Evolutionary conservation across 2,888 invertebrate genomes (phyloP), one percentile per base, ranked within the genome.

Genomic region (Sicus ferrugineus): DNA sequence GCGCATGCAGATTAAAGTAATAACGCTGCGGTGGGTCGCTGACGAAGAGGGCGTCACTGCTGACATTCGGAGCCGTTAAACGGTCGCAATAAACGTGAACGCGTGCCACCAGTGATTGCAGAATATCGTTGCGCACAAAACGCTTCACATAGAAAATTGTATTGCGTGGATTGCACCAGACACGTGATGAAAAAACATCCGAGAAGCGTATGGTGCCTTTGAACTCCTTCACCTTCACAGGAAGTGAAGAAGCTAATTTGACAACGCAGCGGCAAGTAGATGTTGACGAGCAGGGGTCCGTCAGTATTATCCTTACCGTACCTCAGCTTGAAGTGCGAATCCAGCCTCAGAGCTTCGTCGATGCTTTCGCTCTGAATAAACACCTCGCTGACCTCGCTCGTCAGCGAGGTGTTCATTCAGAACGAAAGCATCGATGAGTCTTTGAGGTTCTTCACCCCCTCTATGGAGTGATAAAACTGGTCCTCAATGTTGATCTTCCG

Each of bases 31-130:
- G 97, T 0, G 95, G 95, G 84, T 96, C 96, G 79, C 96, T 96
- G 73, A 94, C 93, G 64, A 92, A 90, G n/a, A 82, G 71, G 0
- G 76, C 77, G 69, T 80, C 80, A 38, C 72, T 78, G 61, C 75
- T 77, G 11, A 81, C 79, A 72, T 80, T 80, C 1, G 83, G 77
- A 71, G 83, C 84, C 31, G 95, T 93, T 67, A 96, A 87, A 68
- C 96, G 96, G 85, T 96, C 96, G 88, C 95, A 96, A 81, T 96
- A 94, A 89, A 97, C 93, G 78, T 95, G 95, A 80, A 96, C 90
- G 72, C 97, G 88, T 16, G 95, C 91, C 14, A 92, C 90, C 69
- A 97, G 86, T 67, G 96, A 96, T 70, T 96, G 88, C 73, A 96
- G 87, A 28, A 96, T 90, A 80, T 97, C 97, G 81, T 93, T 90